A percentile compares a stretch with the other conserved stretches of the same genome.
Evolutionary conservation across 2,888 invertebrate species (phyloP).

Genomic region (Chesias legatella): DNA sequence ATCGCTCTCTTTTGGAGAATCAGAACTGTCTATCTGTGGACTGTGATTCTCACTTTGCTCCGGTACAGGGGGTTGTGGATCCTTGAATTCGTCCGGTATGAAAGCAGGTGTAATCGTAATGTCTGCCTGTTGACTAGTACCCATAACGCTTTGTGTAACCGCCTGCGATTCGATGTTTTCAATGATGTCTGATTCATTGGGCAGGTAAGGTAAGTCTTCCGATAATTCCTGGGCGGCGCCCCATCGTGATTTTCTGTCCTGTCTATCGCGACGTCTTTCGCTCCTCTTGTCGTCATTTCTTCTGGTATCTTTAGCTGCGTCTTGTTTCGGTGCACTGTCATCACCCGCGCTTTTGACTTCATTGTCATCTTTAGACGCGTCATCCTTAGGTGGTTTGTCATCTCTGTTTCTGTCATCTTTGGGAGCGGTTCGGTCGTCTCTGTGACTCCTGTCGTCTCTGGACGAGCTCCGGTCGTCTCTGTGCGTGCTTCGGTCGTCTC

Average conservation of each 20-base stretch:
- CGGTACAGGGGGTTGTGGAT: constrained; percentile 5
- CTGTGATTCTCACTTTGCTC: constrained; percentile 9
- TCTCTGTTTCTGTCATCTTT: constrained; percentile 23
- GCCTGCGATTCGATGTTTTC: neutral
- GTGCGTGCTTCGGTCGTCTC: constrained; percentile 1
- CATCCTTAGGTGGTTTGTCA: constrained; percentile 16
- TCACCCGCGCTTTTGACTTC: neutral
- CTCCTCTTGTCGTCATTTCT: constrained; percentile 3
- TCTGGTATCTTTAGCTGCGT: neutral
- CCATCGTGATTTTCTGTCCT: constrained; percentile 70
- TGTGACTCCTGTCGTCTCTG: constrained; percentile 5
- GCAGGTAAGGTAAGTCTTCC: neutral
- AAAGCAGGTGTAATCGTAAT: no score
- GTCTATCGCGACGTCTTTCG: constrained; percentile 19
- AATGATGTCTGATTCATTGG: neutral
- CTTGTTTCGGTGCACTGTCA: neutral
- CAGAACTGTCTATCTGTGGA: neutral
- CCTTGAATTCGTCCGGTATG: constrained; percentile 13
- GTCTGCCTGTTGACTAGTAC: neutral
- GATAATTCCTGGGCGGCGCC: constrained; percentile 58
- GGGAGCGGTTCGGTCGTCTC: constrained; percentile 13
- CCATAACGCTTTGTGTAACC: neutral
- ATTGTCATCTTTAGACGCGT: constrained; percentile 1
- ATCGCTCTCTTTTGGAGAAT: neutral
- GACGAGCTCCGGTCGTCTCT: constrained; percentile 7